These are phyloP conservation scores for Menura novaehollandiae DNA, from an alignment of 2,113 vertebrate genomes.

Conservation along the genomic window DNA sequence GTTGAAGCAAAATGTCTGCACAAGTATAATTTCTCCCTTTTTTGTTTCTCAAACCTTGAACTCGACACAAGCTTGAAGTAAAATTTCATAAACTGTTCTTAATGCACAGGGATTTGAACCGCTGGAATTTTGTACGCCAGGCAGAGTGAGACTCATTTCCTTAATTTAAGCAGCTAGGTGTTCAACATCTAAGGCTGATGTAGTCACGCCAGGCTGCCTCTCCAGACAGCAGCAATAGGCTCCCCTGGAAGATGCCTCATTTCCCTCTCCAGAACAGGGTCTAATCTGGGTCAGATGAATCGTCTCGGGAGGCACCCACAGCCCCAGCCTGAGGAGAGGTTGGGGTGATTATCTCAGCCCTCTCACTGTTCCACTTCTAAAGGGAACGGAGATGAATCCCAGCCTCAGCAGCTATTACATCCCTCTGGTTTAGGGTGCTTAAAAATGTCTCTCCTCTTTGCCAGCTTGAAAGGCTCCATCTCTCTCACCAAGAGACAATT, in stretches of 20 bases:
- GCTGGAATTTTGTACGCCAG: not conserved
- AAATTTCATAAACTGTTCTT: not conserved
- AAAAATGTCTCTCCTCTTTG: not conserved
- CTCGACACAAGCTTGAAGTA: not conserved
- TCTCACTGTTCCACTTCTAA: conserved; percentile 11
- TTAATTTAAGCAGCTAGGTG: not conserved
- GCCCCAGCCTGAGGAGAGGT: not conserved
- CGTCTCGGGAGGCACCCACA: not conserved
- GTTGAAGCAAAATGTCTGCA: not conserved
- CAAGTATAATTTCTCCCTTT: not conserved
- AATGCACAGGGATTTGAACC: not conserved
- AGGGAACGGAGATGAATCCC: conserved; percentile 21
- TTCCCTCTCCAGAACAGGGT: not conserved
- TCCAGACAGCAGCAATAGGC: not conserved
- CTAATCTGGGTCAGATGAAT: not conserved
- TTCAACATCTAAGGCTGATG: not conserved
- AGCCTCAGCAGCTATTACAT: conserved; percentile 7
- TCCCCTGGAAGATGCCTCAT: not conserved
- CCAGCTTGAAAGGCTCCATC: conserved; percentile 25
- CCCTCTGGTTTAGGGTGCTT: conserved; percentile 19
- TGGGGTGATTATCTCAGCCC: conserved; percentile 40
- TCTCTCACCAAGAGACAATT: conserved; percentile 33
- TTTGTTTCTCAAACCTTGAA: not conserved
- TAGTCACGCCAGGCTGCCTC: not conserved
- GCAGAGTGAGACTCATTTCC: not conserved